A percentile compares a stretch with the other conserved stretches of the same genome.
Evolutionary conservation across 1,140 invertebrate genomes (phyloP).

Genomic region (Batillaria attramentaria): DNA sequence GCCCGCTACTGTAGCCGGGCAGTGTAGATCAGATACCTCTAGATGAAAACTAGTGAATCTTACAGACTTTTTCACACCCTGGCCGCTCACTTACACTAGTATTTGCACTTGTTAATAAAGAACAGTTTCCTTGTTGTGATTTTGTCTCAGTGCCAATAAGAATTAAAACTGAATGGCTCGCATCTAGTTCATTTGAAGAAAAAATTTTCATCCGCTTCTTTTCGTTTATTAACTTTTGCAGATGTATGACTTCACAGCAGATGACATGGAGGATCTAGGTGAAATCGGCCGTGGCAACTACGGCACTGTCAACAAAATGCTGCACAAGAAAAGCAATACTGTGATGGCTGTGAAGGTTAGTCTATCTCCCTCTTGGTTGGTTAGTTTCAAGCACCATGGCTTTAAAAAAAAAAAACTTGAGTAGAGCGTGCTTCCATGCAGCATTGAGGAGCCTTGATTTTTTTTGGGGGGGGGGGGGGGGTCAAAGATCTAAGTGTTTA

Average conservation of each 20-base stretch:
- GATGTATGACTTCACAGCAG: constrained; percentile 76
- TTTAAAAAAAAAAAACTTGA: constrained; percentile 1
- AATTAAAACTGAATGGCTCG: neutral
- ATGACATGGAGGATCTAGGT: constrained; percentile 90
- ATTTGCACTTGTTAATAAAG: neutral
- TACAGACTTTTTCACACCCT: too few relatives aligned
- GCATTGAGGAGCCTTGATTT: neutral
- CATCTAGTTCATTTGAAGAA: neutral
- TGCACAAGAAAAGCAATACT: constrained; percentile 88
- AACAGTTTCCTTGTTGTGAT: neutral
- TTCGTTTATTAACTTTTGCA: constrained; percentile 44
- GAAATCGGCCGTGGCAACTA: constrained; percentile 96
- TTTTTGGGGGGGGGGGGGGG: too few relatives aligned
- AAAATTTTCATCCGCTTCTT: neutral
- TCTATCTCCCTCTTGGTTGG: neutral
- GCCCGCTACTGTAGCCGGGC: too few relatives aligned
- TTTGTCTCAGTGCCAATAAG: neutral
- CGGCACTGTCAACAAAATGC: constrained; percentile 97
- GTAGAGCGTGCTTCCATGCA: neutral
- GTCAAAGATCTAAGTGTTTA: too few relatives aligned
- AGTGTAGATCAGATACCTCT: too few relatives aligned
- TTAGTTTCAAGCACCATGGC: too few relatives aligned
- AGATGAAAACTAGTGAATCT: too few relatives aligned
- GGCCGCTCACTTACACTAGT: too few relatives aligned
- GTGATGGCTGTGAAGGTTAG: constrained; percentile 89